Base-by-base conservation (phyloP, 1,140 invertebrate genomes). In the Drosophila takahashii region DNA sequence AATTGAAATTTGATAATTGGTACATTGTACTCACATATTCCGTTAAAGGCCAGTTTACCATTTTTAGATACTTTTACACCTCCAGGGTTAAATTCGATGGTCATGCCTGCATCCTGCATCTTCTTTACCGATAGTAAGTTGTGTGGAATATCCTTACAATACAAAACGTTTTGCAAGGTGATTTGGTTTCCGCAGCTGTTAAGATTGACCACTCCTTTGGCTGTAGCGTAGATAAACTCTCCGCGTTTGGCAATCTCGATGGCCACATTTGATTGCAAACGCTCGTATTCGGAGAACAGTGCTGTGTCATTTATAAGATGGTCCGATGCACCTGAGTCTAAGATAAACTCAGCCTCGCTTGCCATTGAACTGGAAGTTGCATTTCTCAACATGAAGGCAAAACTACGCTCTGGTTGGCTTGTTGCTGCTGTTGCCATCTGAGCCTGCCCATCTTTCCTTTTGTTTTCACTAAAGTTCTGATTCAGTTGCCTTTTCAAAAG, bases 241-340 rank as follows among this genome's bases (percentile, higher is more conserved):
- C 56, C 32, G 32, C 32, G 16, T 52, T 52, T 52, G 32, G n/a
- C 27, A 29, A 29, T 29, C 27, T 29, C 27, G 27, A 39, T 53
- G 2, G 29, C 11, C 47, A 56, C 37, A 56, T 56, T 56, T 42
- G 27, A 41, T 45, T 47, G 44, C 54, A 78, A 41, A 37, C 37
- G 16, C 10, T 29, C 41, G 48, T 66, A 75, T 18, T 85, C 75
- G 27, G 22, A 15, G 29, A 92, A 81, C 42, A 81, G 53, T n/a
- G 77, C 62, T 29, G 76, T 67, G 39, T 77, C 78, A 45, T 90
- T 92, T 50, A 91, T 83, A 2, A 92, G 54, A 44, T 91, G 90
- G 47, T 36, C 8, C 92, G 90, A 85, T 45, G 91, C 91, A 39
- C 91, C 91, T 27, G 91, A 92, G 54, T 91, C 91, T 47, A 92